Evolutionary conservation across 2,888 invertebrate species (phyloP).

Genomic region (Gastracanthus pulcherrimus): DNA sequence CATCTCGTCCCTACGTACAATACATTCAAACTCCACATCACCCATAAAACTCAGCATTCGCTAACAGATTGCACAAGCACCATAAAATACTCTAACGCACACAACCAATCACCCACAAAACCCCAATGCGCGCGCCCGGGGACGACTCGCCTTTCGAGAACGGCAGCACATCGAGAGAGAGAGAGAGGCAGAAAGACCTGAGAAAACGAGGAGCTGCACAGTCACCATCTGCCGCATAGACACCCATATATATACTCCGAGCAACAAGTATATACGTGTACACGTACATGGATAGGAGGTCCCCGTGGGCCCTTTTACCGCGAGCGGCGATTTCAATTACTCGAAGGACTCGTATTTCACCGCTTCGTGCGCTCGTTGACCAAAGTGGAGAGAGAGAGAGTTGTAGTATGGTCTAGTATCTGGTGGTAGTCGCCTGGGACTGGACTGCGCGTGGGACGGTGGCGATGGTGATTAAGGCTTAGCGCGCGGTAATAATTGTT

Average conservation of each 20-base stretch:
- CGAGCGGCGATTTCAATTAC: slow-evolving; percentile 63
- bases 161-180: too few relatives aligned
- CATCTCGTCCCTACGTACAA: too few relatives aligned
- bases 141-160: too few relatives aligned
- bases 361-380: neutral
- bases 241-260: slow-evolving; percentile 52
- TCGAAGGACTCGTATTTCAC: slow-evolving; percentile 59
- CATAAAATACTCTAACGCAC: too few relatives aligned
- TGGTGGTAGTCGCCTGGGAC: too few relatives aligned
- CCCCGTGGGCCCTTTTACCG: slow-evolving; percentile 58
- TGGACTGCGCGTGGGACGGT: neutral
- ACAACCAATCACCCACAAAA: neutral
- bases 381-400: neutral
- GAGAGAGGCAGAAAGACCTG: too few relatives aligned
- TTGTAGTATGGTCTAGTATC: neutral
- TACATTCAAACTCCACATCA: neutral
- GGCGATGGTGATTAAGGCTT: too few relatives aligned
- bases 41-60: neutral
- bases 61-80: neutral
- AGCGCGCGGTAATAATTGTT: too few relatives aligned
- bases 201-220: too few relatives aligned
- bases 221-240: neutral
- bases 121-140: neutral
- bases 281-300: slow-evolving; percentile 54
- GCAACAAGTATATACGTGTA: slow-evolving; percentile 70